Evolutionary conservation across 2,113 vertebrate species (phyloP), one percentile per base, ranked within the genome.

Genomic region (Bufo gargarizans): DNA sequence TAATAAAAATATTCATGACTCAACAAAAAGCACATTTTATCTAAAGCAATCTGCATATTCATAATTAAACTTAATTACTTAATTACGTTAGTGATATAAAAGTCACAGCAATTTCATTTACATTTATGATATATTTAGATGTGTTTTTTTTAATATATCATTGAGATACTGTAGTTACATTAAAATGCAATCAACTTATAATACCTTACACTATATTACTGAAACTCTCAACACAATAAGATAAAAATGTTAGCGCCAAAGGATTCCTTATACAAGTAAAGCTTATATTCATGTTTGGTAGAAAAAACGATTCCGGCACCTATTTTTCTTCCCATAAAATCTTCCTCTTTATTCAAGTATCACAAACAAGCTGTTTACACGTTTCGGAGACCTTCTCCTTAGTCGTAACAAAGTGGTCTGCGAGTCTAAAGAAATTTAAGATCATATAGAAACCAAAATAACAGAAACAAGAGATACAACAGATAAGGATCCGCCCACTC

Each of bases 51-150:
- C 72, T 49, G 4, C 16, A 7, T 49, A 14, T 71, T 16, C 3
- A 76, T 49, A 76, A 76, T 76, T 49, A 49, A 20, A 76, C 72
- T 76, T 49, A 19, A 76, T 19, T 76, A 76, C 72, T 47, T 49
- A 50, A 50, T 76, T 76, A 17, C 14, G 4, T 47, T 49, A 49
- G 43, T 19, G 33, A 72, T 45, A 45, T 12, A 49, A 76, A 76
- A 17, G 14, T 76, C 45, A 74, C 14, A 49, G 14, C 71, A 74
- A 47, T 49, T 74, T 74, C 16, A 19, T 16, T 16, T 47, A 43
- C 9, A 71, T 71, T 71, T 13, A 13, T 71, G 22, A 71, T 43
- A 71, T 22, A 71, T 71, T 71, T 43, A 43, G 33, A 11, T 14
- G 2, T 72, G 45, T 10, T 72, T 72, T 72, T 72, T 13, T 1